Base-by-base conservation (phyloP, 1,140 invertebrate species). In the Radopholus similis region DNA sequence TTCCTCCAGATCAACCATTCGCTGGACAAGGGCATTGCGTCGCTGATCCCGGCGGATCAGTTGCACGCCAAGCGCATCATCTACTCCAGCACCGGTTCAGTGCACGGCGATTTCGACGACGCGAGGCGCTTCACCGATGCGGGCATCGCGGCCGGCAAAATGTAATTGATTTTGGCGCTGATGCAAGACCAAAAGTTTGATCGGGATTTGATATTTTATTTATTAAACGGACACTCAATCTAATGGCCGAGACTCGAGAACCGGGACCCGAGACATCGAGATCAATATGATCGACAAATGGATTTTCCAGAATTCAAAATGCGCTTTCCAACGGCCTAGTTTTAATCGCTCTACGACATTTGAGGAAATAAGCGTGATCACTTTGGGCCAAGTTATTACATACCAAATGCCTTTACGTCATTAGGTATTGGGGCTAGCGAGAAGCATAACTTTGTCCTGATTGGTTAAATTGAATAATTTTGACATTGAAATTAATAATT, bases 81-180 rank as follows among this genome's bases (percentile, higher is more conserved):
- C 30, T 74, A 77, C 53, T 57, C 62, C 9, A 55, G 51, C 38
- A 72, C 74, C 11, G 68, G 73, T 23, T 55, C 68, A 2, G 49
- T 65, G 9, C 47, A 49, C 28, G n/a, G 34, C 18, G 73, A 74
- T 63, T 74, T 74, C 38, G 73, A 74, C 54, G 74, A 76, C 51
- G 74, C 75, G 11, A 26, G 74, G 3, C 40, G 54, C 21, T 74
- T 57, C 51, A 23, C 32, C n/a, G 49, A 66, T 8, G 73, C 73
- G 6, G 74, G 75, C 13, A 40, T 53, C 32, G 15, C 37, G 0
- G 73, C 59, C 5, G 59, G 28, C 2, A 44, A 64, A 35, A 34
- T 26, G 68, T 68, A 70, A 47, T 53, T 40, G 34, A 35, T n/a
- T 23, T 42, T 37, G 40, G 13, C 11, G 2, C 35, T 26, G 18